Evolutionary conservation across 2,797 vertebrate genomes (phyloP).

Genomic region (Characodon lateralis): DNA sequence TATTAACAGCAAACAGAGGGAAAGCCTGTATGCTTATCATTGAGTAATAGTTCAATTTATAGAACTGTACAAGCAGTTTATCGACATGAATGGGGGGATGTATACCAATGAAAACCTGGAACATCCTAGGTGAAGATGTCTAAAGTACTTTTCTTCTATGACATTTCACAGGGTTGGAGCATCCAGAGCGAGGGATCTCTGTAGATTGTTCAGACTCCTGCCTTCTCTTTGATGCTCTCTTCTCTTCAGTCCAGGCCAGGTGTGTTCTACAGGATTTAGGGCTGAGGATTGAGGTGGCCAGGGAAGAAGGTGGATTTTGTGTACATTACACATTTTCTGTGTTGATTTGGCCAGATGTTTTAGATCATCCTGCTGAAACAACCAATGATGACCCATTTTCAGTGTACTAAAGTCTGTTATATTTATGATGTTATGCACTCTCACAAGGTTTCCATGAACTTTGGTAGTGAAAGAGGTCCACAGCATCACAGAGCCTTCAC

Average conservation of each 20-base stretch:
- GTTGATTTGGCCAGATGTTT: background rate
- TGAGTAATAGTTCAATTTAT: background rate
- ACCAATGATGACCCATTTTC: background rate
- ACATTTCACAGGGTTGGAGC: background rate
- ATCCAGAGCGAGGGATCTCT: background rate
- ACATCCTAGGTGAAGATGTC: no score
- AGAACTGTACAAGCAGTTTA: background rate
- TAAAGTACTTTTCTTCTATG: background rate
- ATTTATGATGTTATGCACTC: background rate
- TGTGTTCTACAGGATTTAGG: no score
- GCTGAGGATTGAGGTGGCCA: no score
- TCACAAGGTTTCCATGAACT: no score
- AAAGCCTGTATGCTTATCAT: background rate
- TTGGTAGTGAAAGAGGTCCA: no score
- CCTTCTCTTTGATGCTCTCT: background rate
- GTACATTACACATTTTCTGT: background rate
- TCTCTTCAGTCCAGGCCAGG: background rate
- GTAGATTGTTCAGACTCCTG: background rate
- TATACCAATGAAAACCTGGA: background rate
- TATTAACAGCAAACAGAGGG: conserved; percentile 4
- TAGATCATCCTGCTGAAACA: background rate
- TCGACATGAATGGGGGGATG: background rate
- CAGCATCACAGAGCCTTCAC: background rate
- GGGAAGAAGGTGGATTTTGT: background rate
- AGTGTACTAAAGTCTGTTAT: background rate